phyloP scores from a whole-genome alignment of 2,797 vertebrate genomes.

The Spizella passerina region DNA sequence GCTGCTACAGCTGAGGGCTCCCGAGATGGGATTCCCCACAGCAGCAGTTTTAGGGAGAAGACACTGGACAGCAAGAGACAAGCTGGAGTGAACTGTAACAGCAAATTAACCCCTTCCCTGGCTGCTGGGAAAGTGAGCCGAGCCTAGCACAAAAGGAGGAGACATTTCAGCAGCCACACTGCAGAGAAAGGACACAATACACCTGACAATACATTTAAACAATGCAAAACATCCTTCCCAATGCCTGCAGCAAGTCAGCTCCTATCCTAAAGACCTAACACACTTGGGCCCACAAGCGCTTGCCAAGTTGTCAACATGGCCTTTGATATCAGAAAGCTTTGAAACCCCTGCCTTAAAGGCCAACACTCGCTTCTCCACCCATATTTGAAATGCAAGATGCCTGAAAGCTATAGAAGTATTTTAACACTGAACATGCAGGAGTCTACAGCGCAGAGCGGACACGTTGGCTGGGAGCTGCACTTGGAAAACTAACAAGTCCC shows the following conservation, averaged over 20 bases:
- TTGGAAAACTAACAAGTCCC: constrained; percentile 66
- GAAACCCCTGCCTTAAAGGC: constrained; percentile 57
- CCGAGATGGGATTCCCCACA: not conserved
- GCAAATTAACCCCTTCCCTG: not conserved
- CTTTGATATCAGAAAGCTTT: constrained; percentile 52
- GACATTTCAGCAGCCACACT: not conserved
- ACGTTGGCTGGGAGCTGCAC: constrained; percentile 40
- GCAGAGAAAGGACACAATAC: not conserved
- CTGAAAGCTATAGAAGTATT: constrained; percentile 62
- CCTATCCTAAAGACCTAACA: constrained; percentile 22
- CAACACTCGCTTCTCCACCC: constrained; percentile 49
- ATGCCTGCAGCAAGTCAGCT: constrained; percentile 22
- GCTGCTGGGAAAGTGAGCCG: not conserved
- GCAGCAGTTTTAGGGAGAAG: not conserved
- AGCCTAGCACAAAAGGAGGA: not conserved
- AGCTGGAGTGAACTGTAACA: not conserved
- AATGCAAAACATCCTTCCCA: constrained; percentile 18
- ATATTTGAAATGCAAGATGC: constrained; percentile 60
- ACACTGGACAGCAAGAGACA: not conserved
- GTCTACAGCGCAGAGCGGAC: not conserved
- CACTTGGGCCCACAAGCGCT: not conserved
- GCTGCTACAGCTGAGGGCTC: not conserved
- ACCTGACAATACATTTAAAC: constrained; percentile 36
- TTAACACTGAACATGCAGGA: constrained; percentile 51
- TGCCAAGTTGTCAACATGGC: constrained; percentile 63